Conservation (phyloP, 2,797 vertebrate genomes). For the Coendou prehensilis region DNA sequence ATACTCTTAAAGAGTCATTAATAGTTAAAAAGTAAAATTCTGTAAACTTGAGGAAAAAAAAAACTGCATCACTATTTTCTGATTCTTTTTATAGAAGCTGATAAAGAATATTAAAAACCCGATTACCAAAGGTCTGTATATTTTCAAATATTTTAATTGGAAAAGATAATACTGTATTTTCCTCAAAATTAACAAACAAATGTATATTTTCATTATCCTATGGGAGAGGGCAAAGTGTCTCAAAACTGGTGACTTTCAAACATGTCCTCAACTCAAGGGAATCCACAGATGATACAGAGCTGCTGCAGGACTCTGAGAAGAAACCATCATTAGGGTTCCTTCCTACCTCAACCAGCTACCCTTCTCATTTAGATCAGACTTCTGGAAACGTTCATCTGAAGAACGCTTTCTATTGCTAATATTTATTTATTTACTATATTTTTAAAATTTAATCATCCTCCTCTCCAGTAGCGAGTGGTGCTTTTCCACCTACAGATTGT, state of each 20-base stretch:
- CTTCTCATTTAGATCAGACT: not conserved
- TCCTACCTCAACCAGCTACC: not conserved
- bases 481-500: not conserved
- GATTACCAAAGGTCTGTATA: not conserved
- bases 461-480: not conserved
- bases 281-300: not conserved
- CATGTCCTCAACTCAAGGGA: not conserved
- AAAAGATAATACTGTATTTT: not conserved
- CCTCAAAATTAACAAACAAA: not conserved
- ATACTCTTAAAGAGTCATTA: not conserved
- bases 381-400: not conserved
- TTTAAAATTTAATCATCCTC: not conserved
- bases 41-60: not conserved
- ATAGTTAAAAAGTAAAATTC: not conserved
- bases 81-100: not conserved
- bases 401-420: not conserved
- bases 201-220: not conserved
- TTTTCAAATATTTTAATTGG: conserved; percentile 17
- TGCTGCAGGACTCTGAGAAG: not conserved
- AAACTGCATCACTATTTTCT: not conserved
- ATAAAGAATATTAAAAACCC: not conserved
- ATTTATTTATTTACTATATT: not conserved
- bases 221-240: not conserved
- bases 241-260: not conserved
- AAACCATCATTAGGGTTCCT: too few relatives aligned